Evolutionary conservation across 2,113 vertebrate species (phyloP).

Genomic region (Elephantulus edwardii): DNA sequence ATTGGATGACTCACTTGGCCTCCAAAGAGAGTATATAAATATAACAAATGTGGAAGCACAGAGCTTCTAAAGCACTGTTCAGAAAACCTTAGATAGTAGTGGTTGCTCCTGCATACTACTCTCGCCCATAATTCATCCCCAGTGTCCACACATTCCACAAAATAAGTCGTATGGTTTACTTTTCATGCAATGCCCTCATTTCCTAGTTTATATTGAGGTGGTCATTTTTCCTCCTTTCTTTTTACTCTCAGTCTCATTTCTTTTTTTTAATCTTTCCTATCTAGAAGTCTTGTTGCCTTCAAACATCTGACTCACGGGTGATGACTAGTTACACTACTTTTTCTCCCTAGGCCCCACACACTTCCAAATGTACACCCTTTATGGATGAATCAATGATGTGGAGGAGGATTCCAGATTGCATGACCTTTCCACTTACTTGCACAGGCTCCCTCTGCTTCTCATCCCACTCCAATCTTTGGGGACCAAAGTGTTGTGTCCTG

Average conservation of each 20-base stretch:
- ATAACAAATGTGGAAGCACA: slow-evolving; percentile 50
- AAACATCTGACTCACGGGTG: slow-evolving; percentile 59
- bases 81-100: slow-evolving; percentile 14
- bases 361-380: slow-evolving; percentile 49
- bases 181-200: not conserved
- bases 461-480: not conserved
- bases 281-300: slow-evolving; percentile 36
- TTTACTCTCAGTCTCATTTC: not conserved
- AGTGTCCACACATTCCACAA: not conserved
- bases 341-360: not conserved
- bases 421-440: not conserved
- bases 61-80: slow-evolving; percentile 30
- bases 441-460: not conserved
- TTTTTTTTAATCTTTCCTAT: not conserved
- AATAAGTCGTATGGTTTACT: not conserved
- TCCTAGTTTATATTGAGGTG: too few species aligned
- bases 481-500: not conserved
- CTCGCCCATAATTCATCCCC: not conserved
- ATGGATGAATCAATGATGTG: slow-evolving; percentile 61
- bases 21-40: slow-evolving; percentile 73
- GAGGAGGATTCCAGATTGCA: slow-evolving; percentile 54
- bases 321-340: slow-evolving; percentile 1
- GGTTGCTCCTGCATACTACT: not conserved
- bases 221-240: not conserved
- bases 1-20: slow-evolving; percentile 71